Base-by-base conservation (phyloP, 2,113 vertebrate species). In the Neolamprologus caudopunctatus region DNA sequence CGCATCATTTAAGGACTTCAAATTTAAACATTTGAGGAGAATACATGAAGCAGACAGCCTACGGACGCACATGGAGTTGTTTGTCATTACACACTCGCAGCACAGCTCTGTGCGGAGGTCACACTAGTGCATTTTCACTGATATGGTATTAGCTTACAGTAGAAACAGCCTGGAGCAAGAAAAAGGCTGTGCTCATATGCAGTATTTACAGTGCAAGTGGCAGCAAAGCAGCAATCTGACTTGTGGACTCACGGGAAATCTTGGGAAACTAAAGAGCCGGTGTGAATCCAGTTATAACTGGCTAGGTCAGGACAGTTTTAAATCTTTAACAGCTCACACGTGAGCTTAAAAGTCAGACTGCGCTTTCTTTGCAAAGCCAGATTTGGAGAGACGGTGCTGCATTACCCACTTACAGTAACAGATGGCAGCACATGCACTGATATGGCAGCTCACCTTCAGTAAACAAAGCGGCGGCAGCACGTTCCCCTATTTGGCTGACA, bases 361-460 rank as follows among this genome's bases (percentile, higher is more conserved):
- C 9, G 21, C 7, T 50, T 75, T 87, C 61, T 89, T 40, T 88
- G 7, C 51, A 12, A 81, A 80, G 71, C 37, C 37, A 37, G 53
- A 58, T 83, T 51, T 40, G 24, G 21, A 68, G 61, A 87, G 55
- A 88, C 9, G 6, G 55, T 31, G n/a, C 33, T 28, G 55, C 61
- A 92, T 89, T 89, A 88, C 26, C 45, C 82, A 85, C 83, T 3
- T 73, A 91, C 94, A 94, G 94, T 95, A 96, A 97, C 96, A 94
- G 94, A 92, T 93, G 92, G 94, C 94, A 94, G 95, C 96, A 96
- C 95, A 96, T 81, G 35, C 95, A 96, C 94, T 95, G 96, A 95
- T 96, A 96, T 95, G 95, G 94, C 96, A 93, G 85, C 90, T 93
- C 91, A 96, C 94, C 95, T 58, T 89, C 68, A 87, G 81, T 92